Evolutionary conservation across 2,113 vertebrate genomes (phyloP).

Genomic region (Indicator indicator): DNA sequence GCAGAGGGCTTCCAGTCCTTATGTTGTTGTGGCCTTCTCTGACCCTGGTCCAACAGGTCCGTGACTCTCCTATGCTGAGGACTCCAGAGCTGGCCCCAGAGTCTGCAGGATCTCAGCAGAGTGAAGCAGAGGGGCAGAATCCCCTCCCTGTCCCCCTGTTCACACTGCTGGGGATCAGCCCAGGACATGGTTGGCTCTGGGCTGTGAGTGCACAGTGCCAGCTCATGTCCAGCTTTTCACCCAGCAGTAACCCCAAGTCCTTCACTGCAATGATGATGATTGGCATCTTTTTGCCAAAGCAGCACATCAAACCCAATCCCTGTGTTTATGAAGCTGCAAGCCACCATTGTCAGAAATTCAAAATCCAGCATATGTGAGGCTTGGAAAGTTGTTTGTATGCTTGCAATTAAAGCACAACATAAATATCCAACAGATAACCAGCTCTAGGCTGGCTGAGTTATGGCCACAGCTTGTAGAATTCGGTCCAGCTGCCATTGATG

Average conservation of each 20-base stretch:
- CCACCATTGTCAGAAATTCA: neutral
- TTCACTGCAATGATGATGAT: neutral
- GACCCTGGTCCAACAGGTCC: too few relatives aligned
- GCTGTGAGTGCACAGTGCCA: neutral
- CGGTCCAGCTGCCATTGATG: neutral
- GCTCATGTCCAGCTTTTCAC: neutral
- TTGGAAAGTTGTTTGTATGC: constrained; percentile 23
- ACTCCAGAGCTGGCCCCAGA: too few relatives aligned
- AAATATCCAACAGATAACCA: neutral
- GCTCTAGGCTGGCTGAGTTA: neutral
- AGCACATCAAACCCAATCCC: neutral
- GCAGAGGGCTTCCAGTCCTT: too few relatives aligned
- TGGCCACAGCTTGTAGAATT: neutral
- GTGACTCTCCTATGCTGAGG: too few relatives aligned
- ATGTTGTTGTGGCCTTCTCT: too few relatives aligned
- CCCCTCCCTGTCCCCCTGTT: neutral
- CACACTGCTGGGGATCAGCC: neutral
- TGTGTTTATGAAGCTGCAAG: neutral
- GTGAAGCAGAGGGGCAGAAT: neutral
- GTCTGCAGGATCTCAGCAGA: neutral
- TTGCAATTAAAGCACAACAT: neutral
- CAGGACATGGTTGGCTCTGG: neutral
- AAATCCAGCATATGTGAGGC: neutral
- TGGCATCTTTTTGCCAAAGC: neutral
- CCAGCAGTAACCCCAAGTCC: neutral